Evolutionary conservation across 2,113 vertebrate genomes (phyloP), one percentile per base, ranked within the genome.

Genomic region (Nothobranchius furzeri): DNA sequence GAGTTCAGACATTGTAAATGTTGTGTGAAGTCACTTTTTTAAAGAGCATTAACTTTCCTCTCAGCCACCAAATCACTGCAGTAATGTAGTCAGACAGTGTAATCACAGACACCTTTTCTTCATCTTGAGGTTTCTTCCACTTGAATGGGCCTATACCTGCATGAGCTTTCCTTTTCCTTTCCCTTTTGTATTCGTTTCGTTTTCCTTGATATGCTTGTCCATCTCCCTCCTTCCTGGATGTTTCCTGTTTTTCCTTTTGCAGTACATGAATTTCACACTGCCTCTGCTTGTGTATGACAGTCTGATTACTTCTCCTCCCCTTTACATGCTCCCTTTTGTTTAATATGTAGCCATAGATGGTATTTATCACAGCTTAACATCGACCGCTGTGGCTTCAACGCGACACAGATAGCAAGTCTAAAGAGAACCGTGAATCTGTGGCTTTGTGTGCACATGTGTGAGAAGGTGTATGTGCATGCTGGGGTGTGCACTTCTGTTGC

Each of bases 61-160:
- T 84, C 85, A 55, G 60, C 58, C 71, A 70, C 68, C 53, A 55
- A 83, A 85, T 87, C 71, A 72, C 65, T 51, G 60, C 54, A 67
- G 59, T 85, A 85, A 90, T 84, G 60, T 79, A 79, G 80, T 77
- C 81, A 76, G 82, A 87, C 84, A 82, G 74, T 77, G 75, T 83
- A 87, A 89, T 87, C 83, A 85, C 59, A 75, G 61, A 82, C 35
- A 60, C 58, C 4, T 10, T 73, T 79, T 80, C 52, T 70, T 76
- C 58, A 45, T 63, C 66, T 52, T 24, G 35, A 83, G 59, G 79
- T 79, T 68, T 70, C 64, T 72, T 71, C 64, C 68, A 76, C 75
- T 79, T 83, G 65, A 74, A 57, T 52, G 57, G 57, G 68, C 35
- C 64, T 65, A 51, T 50, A 50, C 68, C 42, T 37, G 56, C 60